Percentiles rank a stretch among this genome's conserved stretches.
Evolutionary conservation across 35 echinoderm and acorn worm genomes (phyloP).

Genomic region (Nesometra sesokonis): DNA sequence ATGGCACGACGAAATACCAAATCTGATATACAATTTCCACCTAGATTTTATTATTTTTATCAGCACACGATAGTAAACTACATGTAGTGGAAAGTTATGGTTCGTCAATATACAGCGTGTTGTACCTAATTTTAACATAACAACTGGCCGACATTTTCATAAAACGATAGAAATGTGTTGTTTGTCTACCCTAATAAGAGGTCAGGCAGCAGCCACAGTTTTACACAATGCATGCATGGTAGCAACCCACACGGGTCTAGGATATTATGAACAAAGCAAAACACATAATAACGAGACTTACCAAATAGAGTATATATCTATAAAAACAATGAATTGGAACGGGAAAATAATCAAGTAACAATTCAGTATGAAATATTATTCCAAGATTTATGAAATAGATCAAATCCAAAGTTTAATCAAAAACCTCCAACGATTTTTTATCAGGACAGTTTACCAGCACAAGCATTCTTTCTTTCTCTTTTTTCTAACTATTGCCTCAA

Average conservation of each 20-base stretch:
- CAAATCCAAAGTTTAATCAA: neutral
- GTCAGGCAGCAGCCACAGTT: too few species aligned
- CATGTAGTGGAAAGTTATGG: too few species aligned
- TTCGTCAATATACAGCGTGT: too few species aligned
- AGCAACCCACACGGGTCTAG: neutral
- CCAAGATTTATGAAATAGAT: neutral
- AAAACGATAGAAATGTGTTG: too few species aligned
- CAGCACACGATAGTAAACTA: too few species aligned
- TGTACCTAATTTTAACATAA: too few species aligned
- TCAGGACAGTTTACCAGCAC: neutral
- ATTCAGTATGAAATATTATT: neutral
- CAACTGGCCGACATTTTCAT: too few species aligned
- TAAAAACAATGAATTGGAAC: neutral
- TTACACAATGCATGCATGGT: neutral
- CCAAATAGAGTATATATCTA: neutral
- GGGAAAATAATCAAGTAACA: neutral
- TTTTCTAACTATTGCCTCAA: neutral
- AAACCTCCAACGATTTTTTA: neutral
- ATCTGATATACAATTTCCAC: too few species aligned
- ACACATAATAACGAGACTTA: neutral
- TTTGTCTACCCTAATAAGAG: too few species aligned
- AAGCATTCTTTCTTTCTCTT: neutral
- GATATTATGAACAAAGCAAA: neutral
- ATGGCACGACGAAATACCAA: too few species aligned
- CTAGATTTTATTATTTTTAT: too few species aligned